Percentiles rank a stretch among this genome's conserved stretches.
These are phyloP conservation scores for Trichechus manatus DNA, from an alignment of 2,113 vertebrate genomes.

Conservation along the genomic window DNA sequence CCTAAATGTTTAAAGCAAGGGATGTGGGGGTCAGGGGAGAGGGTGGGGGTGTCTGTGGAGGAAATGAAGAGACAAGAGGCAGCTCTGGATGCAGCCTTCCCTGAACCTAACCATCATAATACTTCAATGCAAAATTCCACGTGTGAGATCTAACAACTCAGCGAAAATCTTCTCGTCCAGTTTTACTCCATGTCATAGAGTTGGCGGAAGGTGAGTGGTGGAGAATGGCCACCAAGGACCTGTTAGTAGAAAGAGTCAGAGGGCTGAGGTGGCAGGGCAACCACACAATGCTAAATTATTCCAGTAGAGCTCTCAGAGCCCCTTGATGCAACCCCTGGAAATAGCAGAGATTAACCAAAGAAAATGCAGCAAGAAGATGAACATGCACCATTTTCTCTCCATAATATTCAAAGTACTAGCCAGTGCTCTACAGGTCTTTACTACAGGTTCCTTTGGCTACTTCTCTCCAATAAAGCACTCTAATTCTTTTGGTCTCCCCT, in stretches of 20 bases:
- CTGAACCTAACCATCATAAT: not conserved
- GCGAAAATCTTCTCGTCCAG: not conserved
- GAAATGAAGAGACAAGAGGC: not conserved
- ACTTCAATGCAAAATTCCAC: not conserved
- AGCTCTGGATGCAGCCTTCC: no score
- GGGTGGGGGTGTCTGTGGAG: not conserved
- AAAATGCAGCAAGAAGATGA: not conserved
- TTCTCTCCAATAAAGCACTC: not conserved
- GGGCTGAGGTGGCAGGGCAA: not conserved
- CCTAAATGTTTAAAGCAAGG: not conserved
- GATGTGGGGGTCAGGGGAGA: not conserved
- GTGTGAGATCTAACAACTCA: not conserved
- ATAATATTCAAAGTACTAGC: no score
- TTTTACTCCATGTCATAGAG: fast-evolving
- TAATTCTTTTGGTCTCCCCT: not conserved
- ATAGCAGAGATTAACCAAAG: not conserved
- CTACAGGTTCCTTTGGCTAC: not conserved
- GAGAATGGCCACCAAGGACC: fast-evolving
- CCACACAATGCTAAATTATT: not conserved
- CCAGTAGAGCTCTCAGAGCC: not conserved
- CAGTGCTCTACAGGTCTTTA: not conserved
- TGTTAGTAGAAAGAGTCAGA: not conserved
- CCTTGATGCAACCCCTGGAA: no score
- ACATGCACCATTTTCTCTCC: not conserved
- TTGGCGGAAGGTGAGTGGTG: no score